These are phyloP conservation scores for Aldrovandia affinis DNA, from an alignment of 2,797 vertebrate genomes.

Conservation along the genomic window DNA sequence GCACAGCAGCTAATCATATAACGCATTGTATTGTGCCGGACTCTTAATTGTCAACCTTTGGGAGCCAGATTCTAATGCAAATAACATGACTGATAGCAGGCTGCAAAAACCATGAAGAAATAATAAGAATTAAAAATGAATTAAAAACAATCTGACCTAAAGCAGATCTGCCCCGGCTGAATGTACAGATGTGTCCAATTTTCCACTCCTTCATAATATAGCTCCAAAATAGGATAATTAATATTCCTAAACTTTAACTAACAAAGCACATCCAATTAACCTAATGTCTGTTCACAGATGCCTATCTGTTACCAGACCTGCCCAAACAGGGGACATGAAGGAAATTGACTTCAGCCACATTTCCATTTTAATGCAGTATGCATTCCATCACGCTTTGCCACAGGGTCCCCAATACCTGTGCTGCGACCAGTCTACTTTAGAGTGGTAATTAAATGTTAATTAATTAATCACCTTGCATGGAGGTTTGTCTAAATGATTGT, in stretches of 20 bases:
- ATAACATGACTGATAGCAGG: background rate
- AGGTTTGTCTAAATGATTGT: conserved; percentile 75
- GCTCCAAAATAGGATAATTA: conserved; percentile 25
- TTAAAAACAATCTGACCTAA: conserved; percentile 34
- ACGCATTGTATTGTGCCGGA: background rate
- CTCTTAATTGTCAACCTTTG: conserved; percentile 3
- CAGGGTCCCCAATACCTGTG: conserved; percentile 41
- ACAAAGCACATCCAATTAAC: conserved; percentile 39
- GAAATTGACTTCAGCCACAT: conserved; percentile 25
- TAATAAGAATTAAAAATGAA: conserved; percentile 27
- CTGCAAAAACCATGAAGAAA: background rate
- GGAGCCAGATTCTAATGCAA: background rate
- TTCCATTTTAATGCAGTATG: conserved; percentile 42
- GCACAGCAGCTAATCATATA: conserved; percentile 19
- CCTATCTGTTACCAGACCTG: conserved; percentile 23
- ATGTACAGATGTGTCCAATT: conserved; percentile 30
- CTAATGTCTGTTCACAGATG: conserved; percentile 18
- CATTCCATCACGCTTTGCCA: conserved; percentile 45
- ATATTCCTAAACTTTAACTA: conserved; percentile 27
- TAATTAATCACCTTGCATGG: conserved; percentile 66
- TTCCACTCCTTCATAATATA: conserved; percentile 25
- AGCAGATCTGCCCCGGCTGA: conserved; percentile 10
- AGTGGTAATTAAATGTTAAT: conserved; percentile 69
- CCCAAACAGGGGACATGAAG: conserved; percentile 21
- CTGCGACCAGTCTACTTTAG: conserved; percentile 49